A percentile compares a stretch with the other conserved stretches of the same genome.
Conservation (phyloP, 1,140 invertebrate genomes). For the Drosophila subpulchrella region DNA sequence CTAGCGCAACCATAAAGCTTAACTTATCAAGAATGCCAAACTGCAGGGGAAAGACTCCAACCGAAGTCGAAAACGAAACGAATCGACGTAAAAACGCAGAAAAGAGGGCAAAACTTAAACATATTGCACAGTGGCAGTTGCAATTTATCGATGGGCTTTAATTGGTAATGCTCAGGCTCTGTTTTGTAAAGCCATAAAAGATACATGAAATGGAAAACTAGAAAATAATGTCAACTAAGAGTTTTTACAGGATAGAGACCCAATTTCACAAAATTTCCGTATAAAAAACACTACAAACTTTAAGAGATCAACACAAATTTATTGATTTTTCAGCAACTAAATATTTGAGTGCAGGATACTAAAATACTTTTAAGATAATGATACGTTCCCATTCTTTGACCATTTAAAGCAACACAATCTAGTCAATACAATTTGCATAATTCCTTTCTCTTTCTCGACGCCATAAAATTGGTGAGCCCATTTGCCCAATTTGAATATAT, state of each 20-base stretch:
- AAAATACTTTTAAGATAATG: not conserved
- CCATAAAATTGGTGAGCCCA: not conserved
- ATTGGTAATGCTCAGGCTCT: slow-evolving; percentile 17
- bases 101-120: slow-evolving; percentile 32
- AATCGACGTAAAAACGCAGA: slow-evolving; percentile 1
- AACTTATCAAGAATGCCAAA: slow-evolving; percentile 67
- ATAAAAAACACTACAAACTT: too few species aligned
- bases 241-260: too few species aligned
- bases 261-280: too few species aligned
- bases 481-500: not conserved
- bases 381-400: not conserved
- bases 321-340: not conserved
- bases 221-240: too few species aligned
- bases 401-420: not conserved
- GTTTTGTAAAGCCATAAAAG: not conserved
- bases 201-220: not conserved
- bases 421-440: not conserved
- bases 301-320: not conserved
- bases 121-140: slow-evolving; percentile 40
- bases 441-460: not conserved
- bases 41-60: slow-evolving; percentile 24
- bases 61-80: slow-evolving; percentile 35
- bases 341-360: not conserved
- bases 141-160: slow-evolving; percentile 26
- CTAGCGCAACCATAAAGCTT: slow-evolving; percentile 79